These are phyloP conservation scores for Notarius quadriscutis DNA, from an alignment of 2,113 vertebrate genomes.

Conservation along the genomic window DNA sequence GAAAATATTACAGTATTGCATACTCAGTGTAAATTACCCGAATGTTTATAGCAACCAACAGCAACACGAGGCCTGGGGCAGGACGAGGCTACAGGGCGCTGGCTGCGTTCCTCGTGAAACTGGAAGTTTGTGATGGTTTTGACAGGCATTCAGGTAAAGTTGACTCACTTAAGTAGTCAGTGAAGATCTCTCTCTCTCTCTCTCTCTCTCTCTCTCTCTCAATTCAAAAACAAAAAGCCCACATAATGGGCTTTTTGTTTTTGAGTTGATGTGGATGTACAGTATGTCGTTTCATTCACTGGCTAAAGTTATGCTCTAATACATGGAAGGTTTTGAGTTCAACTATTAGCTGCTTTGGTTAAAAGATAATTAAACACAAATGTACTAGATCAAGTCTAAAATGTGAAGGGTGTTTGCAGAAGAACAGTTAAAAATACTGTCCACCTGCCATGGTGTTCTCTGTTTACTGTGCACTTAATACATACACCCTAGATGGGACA, in stretches of 20 bases:
- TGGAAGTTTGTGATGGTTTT: conserved; percentile 69
- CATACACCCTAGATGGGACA: neutral
- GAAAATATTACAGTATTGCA: conserved; percentile 89
- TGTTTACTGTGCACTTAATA: conserved; percentile 5
- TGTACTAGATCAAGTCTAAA: neutral
- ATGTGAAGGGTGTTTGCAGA: neutral
- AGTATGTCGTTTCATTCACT: neutral
- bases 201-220: neutral
- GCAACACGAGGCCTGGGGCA: conserved; percentile 80
- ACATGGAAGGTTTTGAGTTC: neutral
- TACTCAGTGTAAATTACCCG: conserved; percentile 82
- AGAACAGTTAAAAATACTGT: neutral
- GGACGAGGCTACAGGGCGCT: conserved; percentile 65
- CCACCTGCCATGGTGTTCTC: neutral
- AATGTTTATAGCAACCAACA: conserved; percentile 96
- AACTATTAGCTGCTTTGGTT: neutral
- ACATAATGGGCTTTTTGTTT: conserved; percentile 59
- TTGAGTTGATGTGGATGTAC: neutral
- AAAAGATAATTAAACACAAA: neutral
- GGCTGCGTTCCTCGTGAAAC: conserved; percentile 60
- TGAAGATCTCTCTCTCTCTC: conserved; percentile 10
- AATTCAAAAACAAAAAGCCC: too few species aligned
- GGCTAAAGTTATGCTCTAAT: neutral
- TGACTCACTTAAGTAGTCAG: conserved; percentile 56
- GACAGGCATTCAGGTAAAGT: conserved; percentile 64